These are phyloP conservation scores for Hyposmocoma kahamanoa DNA, from an alignment of 1,140 invertebrate genomes.

Conservation along the genomic window DNA sequence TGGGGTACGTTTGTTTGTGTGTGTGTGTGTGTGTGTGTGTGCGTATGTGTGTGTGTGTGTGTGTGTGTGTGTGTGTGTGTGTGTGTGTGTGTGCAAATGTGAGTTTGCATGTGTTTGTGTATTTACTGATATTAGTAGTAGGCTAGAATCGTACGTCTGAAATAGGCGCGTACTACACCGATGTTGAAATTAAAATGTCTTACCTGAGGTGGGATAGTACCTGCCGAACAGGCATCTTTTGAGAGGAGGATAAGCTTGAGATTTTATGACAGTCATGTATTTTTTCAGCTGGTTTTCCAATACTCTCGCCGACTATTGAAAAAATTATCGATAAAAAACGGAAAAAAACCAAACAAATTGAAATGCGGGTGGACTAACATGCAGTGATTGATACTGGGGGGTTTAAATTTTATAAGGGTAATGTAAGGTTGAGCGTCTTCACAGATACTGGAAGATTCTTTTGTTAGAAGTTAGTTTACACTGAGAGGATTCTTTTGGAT, in stretches of 20 bases:
- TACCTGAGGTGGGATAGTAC: constrained; percentile 88
- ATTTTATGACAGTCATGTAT: constrained; percentile 79
- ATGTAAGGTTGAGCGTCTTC: constrained; percentile 51
- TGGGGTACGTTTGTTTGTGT: no score
- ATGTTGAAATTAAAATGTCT: constrained; percentile 52
- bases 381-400: constrained; percentile 14
- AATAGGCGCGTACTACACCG: constrained; percentile 13
- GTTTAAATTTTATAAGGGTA: constrained; percentile 8
- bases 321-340: constrained; percentile 55
- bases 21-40: no score
- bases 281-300: constrained; percentile 80
- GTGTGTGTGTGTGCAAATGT: no score
- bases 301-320: constrained; percentile 73
- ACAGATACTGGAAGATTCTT: constrained; percentile 33
- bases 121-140: no score
- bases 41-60: no score
- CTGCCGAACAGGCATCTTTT: constrained; percentile 84
- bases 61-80: no score
- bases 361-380: constrained; percentile 35
- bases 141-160: no score
- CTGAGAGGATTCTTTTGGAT: constrained; percentile 7
- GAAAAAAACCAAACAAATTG: constrained; percentile 53
- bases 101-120: no score
- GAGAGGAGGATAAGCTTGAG: constrained; percentile 82
- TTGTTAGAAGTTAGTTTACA: constrained; percentile 12